Conservation (phyloP, 2,797 vertebrate species). For the Enteromius viviparus region DNA sequence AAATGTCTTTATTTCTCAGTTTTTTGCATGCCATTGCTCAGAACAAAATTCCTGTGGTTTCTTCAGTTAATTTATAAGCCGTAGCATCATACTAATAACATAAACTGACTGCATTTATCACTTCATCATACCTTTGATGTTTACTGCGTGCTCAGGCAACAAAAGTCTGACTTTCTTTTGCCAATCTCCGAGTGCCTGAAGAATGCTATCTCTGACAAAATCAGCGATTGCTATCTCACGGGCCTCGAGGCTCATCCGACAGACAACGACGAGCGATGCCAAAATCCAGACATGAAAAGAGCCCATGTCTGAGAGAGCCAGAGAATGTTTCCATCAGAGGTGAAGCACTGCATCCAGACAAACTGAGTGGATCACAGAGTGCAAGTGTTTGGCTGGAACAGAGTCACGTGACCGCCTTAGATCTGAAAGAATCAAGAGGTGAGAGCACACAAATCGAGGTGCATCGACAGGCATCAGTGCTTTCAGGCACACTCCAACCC, state of each 20-base stretch:
- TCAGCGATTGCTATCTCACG: conserved; percentile 40
- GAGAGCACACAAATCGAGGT: neutral
- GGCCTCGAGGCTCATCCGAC: conserved; percentile 53
- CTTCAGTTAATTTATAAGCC: conserved; percentile 20
- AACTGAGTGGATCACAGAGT: conserved; percentile 17
- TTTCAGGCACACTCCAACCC: neutral
- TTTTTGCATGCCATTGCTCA: neutral
- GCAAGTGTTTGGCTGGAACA: neutral
- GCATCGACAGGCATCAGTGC: neutral
- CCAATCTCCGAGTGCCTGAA: conserved; percentile 49
- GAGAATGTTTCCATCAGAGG: conserved; percentile 32
- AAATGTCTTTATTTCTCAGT: neutral
- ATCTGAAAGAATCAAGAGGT: neutral
- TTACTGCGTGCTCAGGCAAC: conserved; percentile 39
- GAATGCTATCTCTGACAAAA: conserved; percentile 42
- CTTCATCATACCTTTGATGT: conserved; percentile 40
- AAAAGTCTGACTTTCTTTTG: conserved; percentile 46
- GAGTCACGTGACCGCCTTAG: neutral
- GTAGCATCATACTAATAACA: neutral
- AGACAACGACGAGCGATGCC: conserved; percentile 45
- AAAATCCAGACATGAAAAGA: conserved; percentile 48
- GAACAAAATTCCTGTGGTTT: neutral
- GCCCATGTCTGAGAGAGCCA: neutral
- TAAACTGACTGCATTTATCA: conserved; percentile 24
- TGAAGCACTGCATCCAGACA: conserved; percentile 31